Conservation (phyloP, 30 jellyfish, hydroid and myxozoan genomes). For the Turritopsis dohrnii region DNA sequence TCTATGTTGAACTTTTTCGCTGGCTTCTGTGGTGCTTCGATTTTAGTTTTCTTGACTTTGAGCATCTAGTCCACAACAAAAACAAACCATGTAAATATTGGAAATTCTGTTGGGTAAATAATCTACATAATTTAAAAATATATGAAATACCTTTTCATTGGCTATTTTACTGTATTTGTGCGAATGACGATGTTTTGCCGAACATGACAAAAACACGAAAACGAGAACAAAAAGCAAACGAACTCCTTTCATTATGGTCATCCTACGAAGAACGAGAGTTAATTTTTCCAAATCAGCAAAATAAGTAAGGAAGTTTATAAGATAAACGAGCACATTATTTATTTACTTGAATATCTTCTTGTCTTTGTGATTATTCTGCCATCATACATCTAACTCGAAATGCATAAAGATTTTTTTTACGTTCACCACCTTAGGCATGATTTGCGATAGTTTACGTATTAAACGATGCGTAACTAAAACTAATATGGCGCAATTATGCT, state of each 20-base stretch:
- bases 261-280: not conserved
- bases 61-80: slow-evolving; percentile 5
- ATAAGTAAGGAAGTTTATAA: not conserved
- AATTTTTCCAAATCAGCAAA: no score
- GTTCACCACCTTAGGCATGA: not conserved
- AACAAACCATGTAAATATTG: no score
- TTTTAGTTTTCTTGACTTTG: slow-evolving; percentile 21
- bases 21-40: slow-evolving; percentile 16
- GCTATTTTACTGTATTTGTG: not conserved
- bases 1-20: slow-evolving; percentile 91
- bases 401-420: not conserved
- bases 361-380: not conserved
- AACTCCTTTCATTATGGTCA: not conserved
- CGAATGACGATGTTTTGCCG: not conserved
- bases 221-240: not conserved
- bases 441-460: not conserved
- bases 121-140: not conserved
- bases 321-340: not conserved
- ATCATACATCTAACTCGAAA: not conserved
- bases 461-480: not conserved
- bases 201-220: not conserved
- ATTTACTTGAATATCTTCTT: not conserved
- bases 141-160: not conserved
- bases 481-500: not conserved
- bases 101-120: not conserved